Base-by-base conservation (phyloP, 64 coral and sea anemone genomes). In the Pocillopora verrucosa region DNA sequence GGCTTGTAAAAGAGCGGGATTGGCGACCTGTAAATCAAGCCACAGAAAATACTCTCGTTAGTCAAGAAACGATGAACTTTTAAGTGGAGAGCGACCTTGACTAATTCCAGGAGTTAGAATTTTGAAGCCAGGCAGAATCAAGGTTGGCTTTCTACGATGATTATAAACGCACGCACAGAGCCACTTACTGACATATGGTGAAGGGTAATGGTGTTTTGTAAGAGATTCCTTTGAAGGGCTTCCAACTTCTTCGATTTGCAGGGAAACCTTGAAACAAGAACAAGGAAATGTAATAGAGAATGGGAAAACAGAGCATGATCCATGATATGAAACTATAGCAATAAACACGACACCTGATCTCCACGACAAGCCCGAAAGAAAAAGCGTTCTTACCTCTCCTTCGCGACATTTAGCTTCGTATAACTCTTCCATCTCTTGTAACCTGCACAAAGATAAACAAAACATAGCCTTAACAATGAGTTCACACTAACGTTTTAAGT, bases 231-330 rank as follows among this genome's bases (percentile, higher is more conserved):
- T 85, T 36, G 82, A 85, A 11, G 82, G 82, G 51, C 82, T 85
- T 85, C 82, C 82, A 72, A 85, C 37, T 3, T 85, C 82, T 72
- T 85, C 82, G 2, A 85, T 85, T 72, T 85, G 37, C 82, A 85
- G 56, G 62, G 82, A 85, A 56, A 85, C 65, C 82, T 85, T 15
- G 3, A 85, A 4, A 69, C 16, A 85, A 72, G 64, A n/a, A 85
- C 38, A 10, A 72, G 22, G 36, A 51, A 51, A 51, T 51, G 41
- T 77, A 6, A 56, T 20, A 6, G 2, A 41, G 16, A 10, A 57
- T 45, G 56, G 20, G 75, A 5, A 56, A 77, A 57, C 22, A 56
- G 41, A 51, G 41, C 41, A 24, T 11, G 19, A 70, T 70, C 22
- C 20, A 30, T 10, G 67, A 70, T 24, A 30, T 24, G 67, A 11